Evolutionary conservation across 2,113 vertebrate genomes (phyloP), one percentile per base, ranked within the genome.

Genomic region (Stigmatopora nigra): DNA sequence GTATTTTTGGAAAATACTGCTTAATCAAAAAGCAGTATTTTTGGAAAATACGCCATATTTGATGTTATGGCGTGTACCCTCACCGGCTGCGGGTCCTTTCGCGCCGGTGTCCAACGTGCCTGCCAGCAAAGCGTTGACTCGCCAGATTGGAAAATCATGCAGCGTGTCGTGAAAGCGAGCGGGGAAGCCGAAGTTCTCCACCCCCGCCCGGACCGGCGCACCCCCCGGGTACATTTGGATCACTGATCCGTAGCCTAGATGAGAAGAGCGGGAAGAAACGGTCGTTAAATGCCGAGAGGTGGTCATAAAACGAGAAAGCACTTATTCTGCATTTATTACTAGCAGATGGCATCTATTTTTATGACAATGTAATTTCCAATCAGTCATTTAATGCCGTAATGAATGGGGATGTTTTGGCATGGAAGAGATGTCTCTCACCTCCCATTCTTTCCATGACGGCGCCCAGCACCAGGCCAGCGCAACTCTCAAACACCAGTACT

Each of bases 381-480:
- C 48, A 51, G 2, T 3, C 17, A 51, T 51, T 19, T 51, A 48
- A 16, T 48, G 15, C 1, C 14, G 14, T 16, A 48, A 48, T 48
- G 1, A 48, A 3, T 14, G 41, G 22, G 22, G 45, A 61, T 61
- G 25, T 59, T 5, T 16, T 36, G 6, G 2, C 35, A 17, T 36
- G 31, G 12, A 45, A 52, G 48, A 17, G 38, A 35, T 55, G 20
- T 25, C 4, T 13, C 9, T 78, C 76, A 93, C 97, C 97, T 80
- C 96, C 97, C 94, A 99, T 95, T 35, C 97, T 87, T 70, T 99
- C 97, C 95, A 99, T 98, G 63, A 96, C 83, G 0, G 96, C 90
- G 0, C 95, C 97, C 64, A 99, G 89, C 62, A 99, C 91, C 2
- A 99, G 91, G 31, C 97, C 97, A 0, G 96, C 89, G 41, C 97